Conservation (phyloP, 2,113 vertebrate genomes). For the Gila orcuttii region DNA sequence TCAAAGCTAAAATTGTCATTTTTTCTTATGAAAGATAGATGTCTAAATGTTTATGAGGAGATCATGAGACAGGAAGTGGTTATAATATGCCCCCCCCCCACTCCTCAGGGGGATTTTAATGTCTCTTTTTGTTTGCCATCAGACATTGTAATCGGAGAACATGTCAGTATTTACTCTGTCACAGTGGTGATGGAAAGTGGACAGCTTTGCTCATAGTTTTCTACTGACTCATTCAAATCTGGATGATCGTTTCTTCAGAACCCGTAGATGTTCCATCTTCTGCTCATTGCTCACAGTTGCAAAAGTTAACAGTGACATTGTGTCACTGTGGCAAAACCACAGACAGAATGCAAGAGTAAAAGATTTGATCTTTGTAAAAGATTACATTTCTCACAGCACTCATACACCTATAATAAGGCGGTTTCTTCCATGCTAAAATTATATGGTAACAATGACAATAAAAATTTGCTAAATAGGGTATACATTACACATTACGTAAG, state of each 20-base stretch:
- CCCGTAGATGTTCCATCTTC: neutral
- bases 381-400: neutral
- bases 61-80: neutral
- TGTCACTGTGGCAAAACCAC: neutral
- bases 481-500: neutral
- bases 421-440: neutral
- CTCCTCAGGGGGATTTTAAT: neutral
- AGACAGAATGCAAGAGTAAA: neutral
- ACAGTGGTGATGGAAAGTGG: neutral
- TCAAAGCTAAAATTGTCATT: neutral
- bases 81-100: neutral
- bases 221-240: neutral
- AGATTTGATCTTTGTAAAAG: too few species aligned
- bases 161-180: neutral
- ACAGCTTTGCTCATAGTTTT: neutral
- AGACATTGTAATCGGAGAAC: neutral
- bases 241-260: neutral
- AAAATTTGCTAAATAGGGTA: neutral
- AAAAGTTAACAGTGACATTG: slow-evolving; percentile 6
- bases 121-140: neutral
- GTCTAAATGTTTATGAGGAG: neutral
- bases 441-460: neutral
- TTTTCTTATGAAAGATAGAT: neutral
- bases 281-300: neutral
- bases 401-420: neutral